Evolutionary conservation across 2,113 vertebrate species (phyloP).

Genomic region (Circaetus cinerascens): DNA sequence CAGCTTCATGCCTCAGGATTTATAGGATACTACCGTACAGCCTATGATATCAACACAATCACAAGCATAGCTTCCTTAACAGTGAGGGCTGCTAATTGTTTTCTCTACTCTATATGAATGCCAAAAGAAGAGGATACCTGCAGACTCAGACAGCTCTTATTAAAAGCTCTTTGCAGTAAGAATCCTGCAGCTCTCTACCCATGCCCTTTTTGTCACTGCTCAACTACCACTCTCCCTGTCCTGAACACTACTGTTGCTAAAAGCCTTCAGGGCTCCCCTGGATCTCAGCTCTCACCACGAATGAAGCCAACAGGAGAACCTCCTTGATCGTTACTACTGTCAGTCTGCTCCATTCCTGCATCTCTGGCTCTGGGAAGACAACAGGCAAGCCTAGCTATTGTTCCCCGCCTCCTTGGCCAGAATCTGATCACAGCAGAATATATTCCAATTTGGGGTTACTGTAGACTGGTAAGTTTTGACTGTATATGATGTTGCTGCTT

Average conservation of each 20-base stretch:
- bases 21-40: neutral
- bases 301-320: neutral
- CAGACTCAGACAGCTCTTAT: neutral
- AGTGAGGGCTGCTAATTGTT: neutral
- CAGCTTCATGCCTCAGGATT: neutral
- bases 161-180: neutral
- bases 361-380: neutral
- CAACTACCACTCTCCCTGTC: neutral
- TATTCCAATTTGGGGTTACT: neutral
- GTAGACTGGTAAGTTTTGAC: neutral
- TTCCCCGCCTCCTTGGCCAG: rapidly evolving
- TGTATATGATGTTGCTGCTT: neutral
- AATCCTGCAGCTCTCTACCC: neutral
- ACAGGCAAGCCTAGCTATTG: neutral
- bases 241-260: neutral
- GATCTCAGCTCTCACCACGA: neutral
- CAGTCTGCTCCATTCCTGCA: neutral
- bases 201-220: neutral
- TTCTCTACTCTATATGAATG: neutral
- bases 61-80: neutral
- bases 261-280: neutral
- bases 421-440: neutral
- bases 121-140: neutral
- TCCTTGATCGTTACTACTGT: neutral
- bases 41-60: neutral